Conservation (phyloP, 2,113 vertebrate genomes). For the Eulemur rufifrons region DNA sequence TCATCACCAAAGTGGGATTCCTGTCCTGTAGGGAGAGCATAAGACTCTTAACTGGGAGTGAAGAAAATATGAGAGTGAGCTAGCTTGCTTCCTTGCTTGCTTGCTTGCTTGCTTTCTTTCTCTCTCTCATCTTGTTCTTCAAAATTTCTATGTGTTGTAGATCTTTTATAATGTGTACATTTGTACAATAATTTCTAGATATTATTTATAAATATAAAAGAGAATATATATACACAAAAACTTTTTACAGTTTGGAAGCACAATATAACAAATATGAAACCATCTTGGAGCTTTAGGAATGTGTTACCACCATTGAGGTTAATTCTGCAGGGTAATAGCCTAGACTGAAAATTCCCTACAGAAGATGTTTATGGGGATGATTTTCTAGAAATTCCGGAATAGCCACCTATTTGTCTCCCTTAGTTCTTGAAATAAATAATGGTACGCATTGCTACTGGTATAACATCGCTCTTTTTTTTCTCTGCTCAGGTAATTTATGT, state of each 20-base stretch:
- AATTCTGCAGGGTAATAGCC: neutral
- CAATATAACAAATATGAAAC: neutral
- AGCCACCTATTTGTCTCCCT: neutral
- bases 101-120: neutral
- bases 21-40: neutral
- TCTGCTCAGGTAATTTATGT: neutral
- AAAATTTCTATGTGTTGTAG: neutral
- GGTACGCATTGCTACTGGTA: neutral
- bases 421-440: conserved; percentile 19
- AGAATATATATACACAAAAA: neutral
- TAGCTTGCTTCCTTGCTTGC: neutral
- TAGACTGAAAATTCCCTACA: neutral
- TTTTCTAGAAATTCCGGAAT: neutral
- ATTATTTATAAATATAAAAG: neutral
- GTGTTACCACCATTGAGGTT: neutral
- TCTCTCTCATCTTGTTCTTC: neutral
- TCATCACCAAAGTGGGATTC: neutral
- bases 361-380: neutral
- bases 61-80: neutral
- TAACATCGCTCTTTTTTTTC: neutral
- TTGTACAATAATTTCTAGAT: neutral
- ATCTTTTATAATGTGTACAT: neutral
- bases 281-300: neutral
- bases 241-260: neutral
- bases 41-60: neutral